Evolutionary conservation across 92 coral and sea anemone species (phyloP).

Genomic region (Desmophyllum pertusum): DNA sequence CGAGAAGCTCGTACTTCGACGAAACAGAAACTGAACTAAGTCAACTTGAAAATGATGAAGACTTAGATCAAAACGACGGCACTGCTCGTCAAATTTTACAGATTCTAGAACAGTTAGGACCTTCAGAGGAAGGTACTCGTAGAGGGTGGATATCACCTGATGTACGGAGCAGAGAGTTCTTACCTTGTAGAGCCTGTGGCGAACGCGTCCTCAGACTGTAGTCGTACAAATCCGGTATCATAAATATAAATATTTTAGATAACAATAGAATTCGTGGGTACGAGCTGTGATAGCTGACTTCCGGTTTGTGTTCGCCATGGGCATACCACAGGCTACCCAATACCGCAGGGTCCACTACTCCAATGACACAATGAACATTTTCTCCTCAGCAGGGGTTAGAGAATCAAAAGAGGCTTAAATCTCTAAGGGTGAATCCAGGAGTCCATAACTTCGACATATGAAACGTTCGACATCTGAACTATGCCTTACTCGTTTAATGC

Average conservation of each 20-base stretch:
- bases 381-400: not conserved
- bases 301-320: not conserved
- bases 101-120: slow-evolving; percentile 88
- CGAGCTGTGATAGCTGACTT: not conserved
- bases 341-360: not conserved
- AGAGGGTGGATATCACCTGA: slow-evolving; percentile 82
- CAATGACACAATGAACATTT: not conserved
- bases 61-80: slow-evolving; percentile 75
- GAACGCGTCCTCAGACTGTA: slow-evolving; percentile 54
- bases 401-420: not conserved
- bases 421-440: not conserved
- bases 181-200: slow-evolving; percentile 78
- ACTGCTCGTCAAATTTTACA: slow-evolving; percentile 91
- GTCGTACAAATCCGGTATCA: slow-evolving; percentile 8
- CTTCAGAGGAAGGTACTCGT: slow-evolving; percentile 73
- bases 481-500: not conserved
- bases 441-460: not conserved
- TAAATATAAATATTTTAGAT: slow-evolving; percentile 14
- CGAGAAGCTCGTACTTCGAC: slow-evolving; percentile 31
- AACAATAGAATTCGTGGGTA: not conserved
- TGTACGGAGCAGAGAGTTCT: slow-evolving; percentile 74
- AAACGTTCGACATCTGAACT: not conserved
- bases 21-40: slow-evolving; percentile 32
- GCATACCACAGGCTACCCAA: not conserved
- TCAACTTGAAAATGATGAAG: slow-evolving; percentile 32